Percentiles rank a stretch among this genome's conserved stretches.
Conservation (phyloP, 2,797 vertebrate species). For the Melanotaenia parkinsoni region DNA sequence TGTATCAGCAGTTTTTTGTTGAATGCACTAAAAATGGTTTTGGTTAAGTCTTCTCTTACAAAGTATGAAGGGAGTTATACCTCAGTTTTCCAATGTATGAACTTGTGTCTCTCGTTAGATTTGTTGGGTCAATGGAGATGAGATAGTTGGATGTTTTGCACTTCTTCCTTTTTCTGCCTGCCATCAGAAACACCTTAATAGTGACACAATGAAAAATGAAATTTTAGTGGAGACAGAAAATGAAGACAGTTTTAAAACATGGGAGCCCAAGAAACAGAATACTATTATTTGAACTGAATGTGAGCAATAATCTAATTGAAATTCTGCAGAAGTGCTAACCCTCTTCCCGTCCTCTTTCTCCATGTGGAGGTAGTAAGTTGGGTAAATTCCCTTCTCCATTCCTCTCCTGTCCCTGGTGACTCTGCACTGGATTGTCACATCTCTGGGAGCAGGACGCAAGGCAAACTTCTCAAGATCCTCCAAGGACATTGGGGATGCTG, state of each 20-base stretch:
- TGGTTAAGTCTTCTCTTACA: not conserved
- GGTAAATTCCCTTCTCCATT: conserved; percentile 89
- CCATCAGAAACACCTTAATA: conserved; percentile 89
- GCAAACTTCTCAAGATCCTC: conserved; percentile 87
- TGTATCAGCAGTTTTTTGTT: no score
- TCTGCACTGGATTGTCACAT: conserved; percentile 84
- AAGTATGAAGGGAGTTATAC: conserved; percentile 58
- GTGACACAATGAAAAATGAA: conserved; percentile 5
- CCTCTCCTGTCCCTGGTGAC: conserved; percentile 89
- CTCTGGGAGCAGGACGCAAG: conserved; percentile 80
- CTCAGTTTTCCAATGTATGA: conserved; percentile 91
- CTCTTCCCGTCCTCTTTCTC: conserved; percentile 86
- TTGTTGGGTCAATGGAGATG: conserved; percentile 88
- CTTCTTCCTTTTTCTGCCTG: conserved; percentile 90
- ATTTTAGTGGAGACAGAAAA: not conserved
- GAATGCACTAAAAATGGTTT: not conserved
- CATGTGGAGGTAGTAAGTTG: conserved; percentile 91
- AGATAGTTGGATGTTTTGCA: conserved; percentile 93
- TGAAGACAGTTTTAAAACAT: not conserved
- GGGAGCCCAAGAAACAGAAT: not conserved
- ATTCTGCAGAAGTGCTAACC: conserved; percentile 63
- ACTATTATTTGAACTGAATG: not conserved
- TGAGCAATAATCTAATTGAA: no score
- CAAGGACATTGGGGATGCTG: conserved; percentile 70
- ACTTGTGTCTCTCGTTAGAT: conserved; percentile 86